These are phyloP conservation scores for Haemorhous mexicanus DNA, from an alignment of 2,113 vertebrate genomes.

Conservation along the genomic window DNA sequence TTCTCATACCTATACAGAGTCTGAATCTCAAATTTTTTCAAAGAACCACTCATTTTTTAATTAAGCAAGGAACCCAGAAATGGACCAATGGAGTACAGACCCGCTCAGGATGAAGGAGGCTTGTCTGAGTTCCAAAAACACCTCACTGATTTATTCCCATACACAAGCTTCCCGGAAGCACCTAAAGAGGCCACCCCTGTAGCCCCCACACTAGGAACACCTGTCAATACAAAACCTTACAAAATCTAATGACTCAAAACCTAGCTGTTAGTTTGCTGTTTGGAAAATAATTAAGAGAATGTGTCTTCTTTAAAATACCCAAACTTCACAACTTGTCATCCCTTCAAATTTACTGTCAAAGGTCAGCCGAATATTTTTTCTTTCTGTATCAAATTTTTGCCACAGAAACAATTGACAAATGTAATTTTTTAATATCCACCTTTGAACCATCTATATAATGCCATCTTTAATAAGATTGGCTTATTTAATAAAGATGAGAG, in stretches of 20 bases:
- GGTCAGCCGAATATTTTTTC: background rate
- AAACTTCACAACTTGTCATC: background rate
- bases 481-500: background rate
- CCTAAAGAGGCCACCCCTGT: background rate
- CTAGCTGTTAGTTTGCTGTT: background rate
- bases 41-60: background rate
- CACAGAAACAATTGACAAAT: background rate
- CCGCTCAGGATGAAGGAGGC: background rate
- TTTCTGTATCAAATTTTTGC: background rate
- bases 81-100: background rate
- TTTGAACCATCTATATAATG: background rate
- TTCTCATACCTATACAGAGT: background rate
- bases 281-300: background rate
- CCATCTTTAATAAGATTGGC: background rate
- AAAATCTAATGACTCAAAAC: background rate
- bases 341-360: background rate
- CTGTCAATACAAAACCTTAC: background rate
- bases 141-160: background rate
- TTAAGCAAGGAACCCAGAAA: rapidly evolving
- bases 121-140: background rate
- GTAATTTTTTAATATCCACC: background rate
- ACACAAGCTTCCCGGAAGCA: background rate
- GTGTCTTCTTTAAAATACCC: background rate
- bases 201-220: background rate
- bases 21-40: background rate